Percentiles rank a stretch among this genome's conserved stretches.
These are phyloP conservation scores for Daubentonia madagascariensis DNA, from an alignment of 2,113 vertebrate genomes.

Conservation along the genomic window DNA sequence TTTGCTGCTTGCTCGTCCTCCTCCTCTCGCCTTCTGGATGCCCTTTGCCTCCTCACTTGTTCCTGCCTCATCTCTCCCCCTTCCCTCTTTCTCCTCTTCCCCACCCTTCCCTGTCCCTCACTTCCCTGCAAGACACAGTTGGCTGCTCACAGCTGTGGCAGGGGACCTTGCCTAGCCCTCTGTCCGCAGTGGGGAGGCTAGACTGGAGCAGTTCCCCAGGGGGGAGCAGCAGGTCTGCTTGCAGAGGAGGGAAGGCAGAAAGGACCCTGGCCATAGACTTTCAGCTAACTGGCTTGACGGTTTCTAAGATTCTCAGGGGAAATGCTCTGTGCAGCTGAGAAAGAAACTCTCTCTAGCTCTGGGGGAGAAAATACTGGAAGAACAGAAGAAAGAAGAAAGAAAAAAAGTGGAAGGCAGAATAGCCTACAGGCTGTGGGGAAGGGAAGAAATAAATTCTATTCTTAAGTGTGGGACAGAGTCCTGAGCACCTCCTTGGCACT, in stretches of 20 bases:
- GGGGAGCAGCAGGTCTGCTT: not conserved
- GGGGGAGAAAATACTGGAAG: not conserved
- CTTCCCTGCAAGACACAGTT: not conserved
- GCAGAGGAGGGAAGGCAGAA: not conserved
- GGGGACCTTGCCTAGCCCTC: not conserved
- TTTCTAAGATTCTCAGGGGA: conserved; percentile 1
- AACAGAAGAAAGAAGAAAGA: not conserved
- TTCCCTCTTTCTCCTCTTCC: not conserved
- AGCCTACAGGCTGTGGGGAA: not conserved
- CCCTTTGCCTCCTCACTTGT: not conserved
- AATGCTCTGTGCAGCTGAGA: not conserved
- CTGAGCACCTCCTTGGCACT: not conserved
- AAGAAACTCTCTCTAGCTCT: not conserved
- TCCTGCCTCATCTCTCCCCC: not conserved
- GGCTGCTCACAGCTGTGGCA: not conserved
- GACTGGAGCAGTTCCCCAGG: not conserved
- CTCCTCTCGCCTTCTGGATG: not conserved
- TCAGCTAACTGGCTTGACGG: not conserved
- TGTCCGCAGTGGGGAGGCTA: too few species aligned
- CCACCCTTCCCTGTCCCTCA: not conserved
- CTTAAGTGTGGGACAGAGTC: conserved; percentile 38
- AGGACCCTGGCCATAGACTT: not conserved
- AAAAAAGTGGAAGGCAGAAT: not conserved
- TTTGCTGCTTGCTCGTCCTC: not conserved
- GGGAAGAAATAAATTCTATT: conserved; percentile 45